Evolutionary conservation across 2,797 vertebrate species (phyloP).

Genomic region (Parambassis ranga): DNA sequence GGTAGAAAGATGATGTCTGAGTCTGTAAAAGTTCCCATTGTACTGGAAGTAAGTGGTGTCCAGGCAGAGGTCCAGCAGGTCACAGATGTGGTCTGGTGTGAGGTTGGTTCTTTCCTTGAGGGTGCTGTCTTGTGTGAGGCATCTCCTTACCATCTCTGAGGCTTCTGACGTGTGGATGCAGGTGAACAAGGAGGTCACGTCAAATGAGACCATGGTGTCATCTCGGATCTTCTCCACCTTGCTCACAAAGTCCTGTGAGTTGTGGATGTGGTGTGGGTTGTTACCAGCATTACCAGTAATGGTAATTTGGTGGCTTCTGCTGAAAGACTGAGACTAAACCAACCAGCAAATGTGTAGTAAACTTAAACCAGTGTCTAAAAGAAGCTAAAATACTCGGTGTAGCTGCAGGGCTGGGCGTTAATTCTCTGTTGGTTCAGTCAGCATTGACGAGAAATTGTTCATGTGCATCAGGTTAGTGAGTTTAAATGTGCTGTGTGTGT

Average conservation of each 20-base stretch:
- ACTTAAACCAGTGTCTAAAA: not conserved
- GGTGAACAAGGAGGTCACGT: no score
- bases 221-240: no score
- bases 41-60: no score
- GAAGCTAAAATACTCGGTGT: not conserved
- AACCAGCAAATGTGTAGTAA: not conserved
- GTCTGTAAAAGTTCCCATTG: no score
- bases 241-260: not conserved
- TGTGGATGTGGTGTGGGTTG: not conserved
- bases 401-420: not conserved
- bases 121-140: no score
- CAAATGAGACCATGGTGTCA: no score
- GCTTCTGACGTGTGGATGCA: no score
- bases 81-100: no score
- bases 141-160: no score
- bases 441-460: not conserved
- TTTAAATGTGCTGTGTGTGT: not conserved
- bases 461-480: not conserved
- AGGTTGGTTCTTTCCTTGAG: no score
- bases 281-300: not conserved
- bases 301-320: not conserved
- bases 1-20: no score
- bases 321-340: not conserved
- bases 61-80: no score
- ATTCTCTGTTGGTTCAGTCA: not conserved